Percentiles rank a stretch among this genome's conserved stretches.
Conservation (phyloP, 2,888 invertebrate species). For the Cantharis nigra region DNA sequence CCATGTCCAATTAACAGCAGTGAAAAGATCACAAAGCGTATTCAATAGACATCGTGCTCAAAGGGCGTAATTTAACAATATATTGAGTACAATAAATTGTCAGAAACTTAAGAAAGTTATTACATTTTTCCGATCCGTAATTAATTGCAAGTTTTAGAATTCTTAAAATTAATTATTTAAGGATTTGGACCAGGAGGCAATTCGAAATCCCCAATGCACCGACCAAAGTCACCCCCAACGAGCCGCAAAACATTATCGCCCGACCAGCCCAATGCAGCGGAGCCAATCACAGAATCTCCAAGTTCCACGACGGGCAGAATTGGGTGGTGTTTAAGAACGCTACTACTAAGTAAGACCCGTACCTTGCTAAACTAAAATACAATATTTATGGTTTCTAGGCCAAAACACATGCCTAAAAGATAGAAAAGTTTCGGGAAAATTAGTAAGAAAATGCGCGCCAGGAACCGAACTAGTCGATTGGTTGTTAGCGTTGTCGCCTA, state of each 20-base stretch:
- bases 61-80: not conserved
- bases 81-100: not conserved
- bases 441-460: slow-evolving; percentile 72
- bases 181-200: slow-evolving; percentile 60
- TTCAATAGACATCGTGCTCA: not conserved
- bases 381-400: slow-evolving; percentile 48
- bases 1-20: not conserved
- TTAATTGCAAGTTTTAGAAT: not conserved
- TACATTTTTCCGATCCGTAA: not conserved
- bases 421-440: slow-evolving; percentile 63
- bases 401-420: slow-evolving; percentile 58
- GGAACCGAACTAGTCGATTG: slow-evolving; percentile 83
- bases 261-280: slow-evolving; percentile 69
- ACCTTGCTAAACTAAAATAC: not conserved
- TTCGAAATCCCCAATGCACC: slow-evolving; percentile 52
- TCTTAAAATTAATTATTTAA: slow-evolving; percentile 36
- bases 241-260: slow-evolving; percentile 63
- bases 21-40: slow-evolving; percentile 2
- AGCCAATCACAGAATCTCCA: slow-evolving; percentile 70
- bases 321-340: slow-evolving; percentile 70
- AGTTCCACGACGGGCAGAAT: slow-evolving; percentile 69
- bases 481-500: slow-evolving; percentile 68
- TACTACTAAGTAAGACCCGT: slow-evolving; percentile 62
- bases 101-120: not conserved
- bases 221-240: slow-evolving; percentile 60